Base-by-base conservation (phyloP, 2,113 vertebrate genomes). In the Falco punctatus region DNA sequence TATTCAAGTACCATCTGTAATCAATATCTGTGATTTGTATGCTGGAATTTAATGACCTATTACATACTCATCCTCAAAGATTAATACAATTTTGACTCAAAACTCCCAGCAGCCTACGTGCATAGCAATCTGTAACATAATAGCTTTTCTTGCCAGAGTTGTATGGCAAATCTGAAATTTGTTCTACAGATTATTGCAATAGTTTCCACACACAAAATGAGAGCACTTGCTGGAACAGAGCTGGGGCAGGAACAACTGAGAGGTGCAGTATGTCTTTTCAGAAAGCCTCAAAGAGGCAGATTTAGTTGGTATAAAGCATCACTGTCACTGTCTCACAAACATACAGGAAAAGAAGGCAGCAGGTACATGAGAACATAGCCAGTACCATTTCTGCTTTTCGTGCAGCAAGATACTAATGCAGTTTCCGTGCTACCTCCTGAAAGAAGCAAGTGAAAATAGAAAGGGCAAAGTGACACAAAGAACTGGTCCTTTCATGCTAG, bases 41-140 rank as follows among this genome's bases (percentile, higher is more conserved):
- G n/a, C n/a, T 86, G 46, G 26, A 82, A 85, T 90, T 89, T 61
- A 80, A 79, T 75, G 61, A 54, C 81, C 51, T 82, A 35, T 79
- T 81, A 33, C 48, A 57, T 70, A 74, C 26, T 61, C 84, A 89
- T 10, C 44, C 44, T 94, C 64, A 71, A 85, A 87, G 71, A 92
- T 57, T 40, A 90, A 77, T 62, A 55, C 2, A 70, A 86, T 78
- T 94, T 80, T 59, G 15, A 69, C 71, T 65, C 15, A 38, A 77
- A 83, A 18, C 35, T 81, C 62, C 35, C 59, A 66, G 23, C 5
- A 42, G n/a, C 38, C n/a, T 35, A 15, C 16, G 24, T 61, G 11
- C 15, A 52, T 7, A 69, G 67, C 35, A 71, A 9, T 46, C 32
- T 59, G 44, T 13, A 72, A 33, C 13, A 51, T 0, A 4, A 44